phyloP scores from a whole-genome alignment of 2,113 vertebrate species.

The Lynx canadensis region DNA sequence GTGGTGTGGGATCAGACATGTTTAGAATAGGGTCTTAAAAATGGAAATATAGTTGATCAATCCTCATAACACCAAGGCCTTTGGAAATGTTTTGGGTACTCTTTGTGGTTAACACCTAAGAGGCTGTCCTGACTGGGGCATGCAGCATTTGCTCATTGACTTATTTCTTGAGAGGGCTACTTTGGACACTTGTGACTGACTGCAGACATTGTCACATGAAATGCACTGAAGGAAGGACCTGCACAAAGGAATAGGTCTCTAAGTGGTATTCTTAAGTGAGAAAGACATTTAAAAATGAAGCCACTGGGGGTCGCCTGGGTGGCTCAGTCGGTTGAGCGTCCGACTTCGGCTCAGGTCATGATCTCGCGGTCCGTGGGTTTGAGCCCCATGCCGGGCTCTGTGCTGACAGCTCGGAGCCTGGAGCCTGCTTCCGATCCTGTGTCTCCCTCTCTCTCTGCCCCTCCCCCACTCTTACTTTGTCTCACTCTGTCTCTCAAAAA shows the following conservation, averaged over 20 bases:
- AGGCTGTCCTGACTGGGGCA: not conserved
- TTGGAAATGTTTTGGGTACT: not conserved
- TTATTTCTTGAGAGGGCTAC: not conserved
- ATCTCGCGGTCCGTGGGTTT: too few species aligned
- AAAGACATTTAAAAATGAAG: not conserved
- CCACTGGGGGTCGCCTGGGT: not conserved
- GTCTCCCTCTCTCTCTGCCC: too few species aligned
- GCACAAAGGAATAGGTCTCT: not conserved
- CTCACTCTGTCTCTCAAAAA: too few species aligned
- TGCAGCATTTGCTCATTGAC: not conserved
- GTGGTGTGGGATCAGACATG: not conserved
- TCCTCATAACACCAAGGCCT: not conserved
- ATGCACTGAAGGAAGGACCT: not conserved
- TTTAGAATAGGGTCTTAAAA: conserved; percentile 16
- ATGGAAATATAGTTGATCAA: not conserved
- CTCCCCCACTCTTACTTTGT: too few species aligned
- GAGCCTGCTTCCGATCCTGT: too few species aligned
- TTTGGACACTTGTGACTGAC: conserved; percentile 19
- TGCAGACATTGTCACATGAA: not conserved
- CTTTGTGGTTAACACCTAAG: not conserved
- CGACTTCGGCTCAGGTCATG: too few species aligned
- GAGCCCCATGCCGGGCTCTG: too few species aligned
- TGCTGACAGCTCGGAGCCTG: too few species aligned
- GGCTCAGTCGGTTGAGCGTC: too few species aligned
- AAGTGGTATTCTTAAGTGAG: not conserved